A percentile compares a stretch with the other conserved stretches of the same genome.
These are phyloP conservation scores for Apantesis nais DNA, from an alignment of 2,888 invertebrate genomes.

Conservation along the genomic window DNA sequence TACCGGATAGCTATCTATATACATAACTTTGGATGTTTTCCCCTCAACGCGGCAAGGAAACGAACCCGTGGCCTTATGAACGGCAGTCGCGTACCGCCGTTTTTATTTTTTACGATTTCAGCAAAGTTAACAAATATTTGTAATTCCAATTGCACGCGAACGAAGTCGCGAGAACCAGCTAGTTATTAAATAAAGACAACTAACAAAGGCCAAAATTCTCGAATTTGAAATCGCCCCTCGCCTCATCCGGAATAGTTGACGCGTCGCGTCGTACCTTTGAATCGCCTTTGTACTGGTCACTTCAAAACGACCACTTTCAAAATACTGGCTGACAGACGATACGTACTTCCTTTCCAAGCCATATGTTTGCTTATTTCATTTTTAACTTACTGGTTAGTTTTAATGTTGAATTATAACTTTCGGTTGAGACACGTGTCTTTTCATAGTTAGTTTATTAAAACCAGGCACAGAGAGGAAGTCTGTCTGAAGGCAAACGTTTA, in stretches of 20 bases:
- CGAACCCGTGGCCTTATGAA: too few species aligned
- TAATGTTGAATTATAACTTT: conserved; percentile 34
- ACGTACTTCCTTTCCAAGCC: conserved; percentile 81
- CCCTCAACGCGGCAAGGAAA: too few species aligned
- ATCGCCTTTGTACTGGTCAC: conserved; percentile 82
- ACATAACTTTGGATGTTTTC: too few species aligned
- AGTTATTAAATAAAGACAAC: conserved; percentile 19
- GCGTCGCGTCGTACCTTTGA: conserved; percentile 67
- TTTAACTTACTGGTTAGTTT: conserved; percentile 54
- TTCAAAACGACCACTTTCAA: conserved; percentile 78
- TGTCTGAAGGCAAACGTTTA: background rate
- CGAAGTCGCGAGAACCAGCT: too few species aligned
- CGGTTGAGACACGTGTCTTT: conserved; percentile 23
- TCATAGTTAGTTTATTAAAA: conserved; percentile 2
- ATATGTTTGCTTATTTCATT: conserved; percentile 73
- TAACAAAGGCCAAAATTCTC: conserved; percentile 21
- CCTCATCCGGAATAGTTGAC: conserved; percentile 48
- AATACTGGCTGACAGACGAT: conserved; percentile 82
- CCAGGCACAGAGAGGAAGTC: conserved; percentile 8
- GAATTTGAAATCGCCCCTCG: conserved; percentile 30
- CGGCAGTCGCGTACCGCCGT: too few species aligned
- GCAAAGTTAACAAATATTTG: too few species aligned
- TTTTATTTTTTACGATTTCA: too few species aligned
- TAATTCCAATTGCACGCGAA: too few species aligned
- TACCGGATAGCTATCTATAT: too few species aligned